phyloP scores from a whole-genome alignment of 2,113 vertebrate genomes.

The Theropithecus gelada region DNA sequence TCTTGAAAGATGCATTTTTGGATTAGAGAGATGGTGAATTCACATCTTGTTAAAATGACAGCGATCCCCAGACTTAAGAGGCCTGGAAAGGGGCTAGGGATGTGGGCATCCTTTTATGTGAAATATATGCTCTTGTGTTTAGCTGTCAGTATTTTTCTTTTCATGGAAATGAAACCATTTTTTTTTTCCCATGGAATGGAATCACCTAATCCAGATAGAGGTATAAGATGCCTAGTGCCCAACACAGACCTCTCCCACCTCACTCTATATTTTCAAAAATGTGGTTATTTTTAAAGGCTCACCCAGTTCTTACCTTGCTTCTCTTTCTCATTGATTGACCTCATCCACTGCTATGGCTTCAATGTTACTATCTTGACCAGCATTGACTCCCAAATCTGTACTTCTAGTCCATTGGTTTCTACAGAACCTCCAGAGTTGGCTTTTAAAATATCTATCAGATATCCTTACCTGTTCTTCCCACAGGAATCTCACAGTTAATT shows the following conservation, averaged over 20 bases:
- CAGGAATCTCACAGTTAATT: constrained; percentile 25
- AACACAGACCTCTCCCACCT: background rate
- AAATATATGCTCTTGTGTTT: background rate
- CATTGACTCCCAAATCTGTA: background rate
- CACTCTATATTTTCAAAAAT: background rate
- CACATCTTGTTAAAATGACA: constrained; percentile 25
- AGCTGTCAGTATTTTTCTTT: background rate
- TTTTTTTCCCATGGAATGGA: background rate
- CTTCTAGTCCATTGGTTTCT: background rate
- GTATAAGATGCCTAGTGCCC: background rate
- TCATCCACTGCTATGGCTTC: background rate
- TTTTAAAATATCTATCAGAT: background rate
- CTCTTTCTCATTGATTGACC: background rate
- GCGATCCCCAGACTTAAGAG: background rate
- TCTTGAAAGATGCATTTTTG: constrained; percentile 41
- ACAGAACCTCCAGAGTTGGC: background rate
- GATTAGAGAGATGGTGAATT: background rate
- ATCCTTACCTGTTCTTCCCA: background rate
- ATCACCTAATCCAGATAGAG: background rate
- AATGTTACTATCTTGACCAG: background rate
- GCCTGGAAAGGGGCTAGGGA: background rate
- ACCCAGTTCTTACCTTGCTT: background rate
- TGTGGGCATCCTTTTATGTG: background rate
- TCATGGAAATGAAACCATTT: background rate
- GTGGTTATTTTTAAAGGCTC: background rate